Evolutionary conservation across 2,888 invertebrate species (phyloP).

Genomic region (Willowsia nigromaculata): DNA sequence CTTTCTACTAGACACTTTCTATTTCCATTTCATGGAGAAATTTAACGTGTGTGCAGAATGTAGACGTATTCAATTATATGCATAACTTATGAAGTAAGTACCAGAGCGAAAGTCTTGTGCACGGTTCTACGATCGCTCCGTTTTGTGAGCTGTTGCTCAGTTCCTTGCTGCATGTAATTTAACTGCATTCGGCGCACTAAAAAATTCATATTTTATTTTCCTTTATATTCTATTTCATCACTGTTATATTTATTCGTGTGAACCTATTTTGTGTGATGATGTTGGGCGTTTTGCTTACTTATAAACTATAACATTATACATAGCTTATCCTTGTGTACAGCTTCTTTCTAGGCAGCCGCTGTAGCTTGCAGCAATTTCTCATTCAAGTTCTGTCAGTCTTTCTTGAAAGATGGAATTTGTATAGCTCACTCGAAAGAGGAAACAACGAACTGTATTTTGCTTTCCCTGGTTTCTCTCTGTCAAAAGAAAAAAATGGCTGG

Average conservation of each 20-base stretch:
- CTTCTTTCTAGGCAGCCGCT: not conserved
- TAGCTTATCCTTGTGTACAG: no score
- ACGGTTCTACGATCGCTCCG: not conserved
- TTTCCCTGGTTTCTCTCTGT: not conserved
- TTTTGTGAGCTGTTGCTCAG: not conserved
- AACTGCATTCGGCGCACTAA: not conserved
- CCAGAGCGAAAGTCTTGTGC: not conserved
- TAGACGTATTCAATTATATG: not conserved
- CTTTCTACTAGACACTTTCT: no score
- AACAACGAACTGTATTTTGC: not conserved
- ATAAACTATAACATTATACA: no score
- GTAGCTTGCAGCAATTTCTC: slow-evolving; percentile 52
- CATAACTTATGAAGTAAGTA: not conserved
- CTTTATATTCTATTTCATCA: not conserved
- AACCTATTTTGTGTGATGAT: not conserved
- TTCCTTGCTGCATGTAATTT: not conserved
- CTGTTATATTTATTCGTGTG: not conserved
- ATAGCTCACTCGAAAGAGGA: not conserved
- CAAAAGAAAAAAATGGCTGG: not conserved
- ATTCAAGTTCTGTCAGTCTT: slow-evolving; percentile 51
- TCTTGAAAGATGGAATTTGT: slow-evolving; percentile 35
- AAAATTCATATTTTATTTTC: not conserved
- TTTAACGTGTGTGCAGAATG: not conserved
- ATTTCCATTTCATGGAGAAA: not conserved
- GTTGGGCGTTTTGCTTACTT: no score